Percentiles rank a stretch among this genome's conserved stretches.
Conservation (phyloP, 1,140 invertebrate genomes). For the Nilaparvata lugens region DNA sequence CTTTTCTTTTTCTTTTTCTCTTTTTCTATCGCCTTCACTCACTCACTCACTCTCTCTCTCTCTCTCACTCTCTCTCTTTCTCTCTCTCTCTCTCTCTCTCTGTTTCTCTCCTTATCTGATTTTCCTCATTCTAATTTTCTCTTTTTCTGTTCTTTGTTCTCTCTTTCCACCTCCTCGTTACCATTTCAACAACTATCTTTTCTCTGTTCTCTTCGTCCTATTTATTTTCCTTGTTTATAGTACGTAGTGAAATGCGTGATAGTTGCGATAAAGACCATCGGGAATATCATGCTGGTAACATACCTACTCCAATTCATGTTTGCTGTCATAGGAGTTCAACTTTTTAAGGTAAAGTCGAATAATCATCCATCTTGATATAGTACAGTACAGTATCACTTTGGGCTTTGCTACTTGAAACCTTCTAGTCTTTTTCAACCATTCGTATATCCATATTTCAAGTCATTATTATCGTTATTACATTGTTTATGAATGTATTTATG, state of each 20-base stretch:
- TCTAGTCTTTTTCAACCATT: too few species aligned
- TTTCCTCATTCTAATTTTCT: constrained; percentile 10
- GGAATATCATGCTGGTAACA: constrained; percentile 98
- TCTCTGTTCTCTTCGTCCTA: constrained; percentile 15
- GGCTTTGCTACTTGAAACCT: too few species aligned
- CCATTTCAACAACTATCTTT: too few species aligned
- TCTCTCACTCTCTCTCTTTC: constrained; percentile 23
- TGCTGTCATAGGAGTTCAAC: constrained; percentile 99
- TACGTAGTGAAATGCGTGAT: constrained; percentile 99
- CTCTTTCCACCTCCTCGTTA: too few species aligned
- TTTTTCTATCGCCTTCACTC: constrained; percentile 21
- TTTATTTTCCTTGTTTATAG: constrained; percentile 44
- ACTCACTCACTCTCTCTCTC: constrained; percentile 28
- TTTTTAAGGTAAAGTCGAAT: constrained; percentile 83
- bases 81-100: constrained; percentile 8
- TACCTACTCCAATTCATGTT: constrained; percentile 99
- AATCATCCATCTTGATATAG: too few species aligned
- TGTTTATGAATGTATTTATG: too few species aligned
- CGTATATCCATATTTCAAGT: too few species aligned
- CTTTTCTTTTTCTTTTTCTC: constrained; percentile 20
- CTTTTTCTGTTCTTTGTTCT: too few species aligned
- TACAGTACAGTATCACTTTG: too few species aligned
- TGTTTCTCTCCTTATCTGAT: constrained; percentile 7
- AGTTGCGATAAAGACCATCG: constrained; percentile 98
- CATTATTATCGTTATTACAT: too few species aligned